Conservation (phyloP, 2,113 vertebrate genomes). For the Axis porcinus region DNA sequence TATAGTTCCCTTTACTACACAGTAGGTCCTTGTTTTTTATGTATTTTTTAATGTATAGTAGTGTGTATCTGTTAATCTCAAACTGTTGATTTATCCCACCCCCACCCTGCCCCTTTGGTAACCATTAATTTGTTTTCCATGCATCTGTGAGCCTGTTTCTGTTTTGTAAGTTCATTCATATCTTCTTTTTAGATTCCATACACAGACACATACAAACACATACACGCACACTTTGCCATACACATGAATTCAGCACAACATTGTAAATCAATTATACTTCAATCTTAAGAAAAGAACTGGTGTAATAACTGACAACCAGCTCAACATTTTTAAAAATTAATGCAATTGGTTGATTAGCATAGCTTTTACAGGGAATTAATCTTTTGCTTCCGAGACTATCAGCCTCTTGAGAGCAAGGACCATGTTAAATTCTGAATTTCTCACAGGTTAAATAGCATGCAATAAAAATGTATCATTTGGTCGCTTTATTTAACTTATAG, state of each 20-base stretch:
- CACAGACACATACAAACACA: neutral
- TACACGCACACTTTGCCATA: neutral
- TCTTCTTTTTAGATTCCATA: neutral
- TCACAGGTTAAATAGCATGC: neutral
- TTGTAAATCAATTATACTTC: neutral
- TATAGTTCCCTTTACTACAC: neutral
- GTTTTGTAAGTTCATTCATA: neutral
- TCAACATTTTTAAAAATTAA: neutral
- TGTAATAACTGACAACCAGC: neutral
- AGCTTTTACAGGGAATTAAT: neutral
- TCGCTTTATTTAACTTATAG: constrained; percentile 1
- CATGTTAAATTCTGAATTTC: constrained; percentile 14
- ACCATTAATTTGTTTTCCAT: neutral
- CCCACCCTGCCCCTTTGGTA: neutral
- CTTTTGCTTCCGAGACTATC: constrained; percentile 33
- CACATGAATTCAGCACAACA: neutral
- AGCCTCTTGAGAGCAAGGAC: constrained; percentile 47
- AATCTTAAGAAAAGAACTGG: neutral
- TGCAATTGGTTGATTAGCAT: neutral
- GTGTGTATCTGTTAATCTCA: neutral
- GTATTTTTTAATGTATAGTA: neutral
- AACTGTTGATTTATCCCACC: neutral
- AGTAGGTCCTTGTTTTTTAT: neutral
- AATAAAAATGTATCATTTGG: neutral
- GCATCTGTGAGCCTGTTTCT: neutral